Base-by-base conservation (phyloP, 2,113 vertebrate species). In the Orientallactaga bullata region DNA sequence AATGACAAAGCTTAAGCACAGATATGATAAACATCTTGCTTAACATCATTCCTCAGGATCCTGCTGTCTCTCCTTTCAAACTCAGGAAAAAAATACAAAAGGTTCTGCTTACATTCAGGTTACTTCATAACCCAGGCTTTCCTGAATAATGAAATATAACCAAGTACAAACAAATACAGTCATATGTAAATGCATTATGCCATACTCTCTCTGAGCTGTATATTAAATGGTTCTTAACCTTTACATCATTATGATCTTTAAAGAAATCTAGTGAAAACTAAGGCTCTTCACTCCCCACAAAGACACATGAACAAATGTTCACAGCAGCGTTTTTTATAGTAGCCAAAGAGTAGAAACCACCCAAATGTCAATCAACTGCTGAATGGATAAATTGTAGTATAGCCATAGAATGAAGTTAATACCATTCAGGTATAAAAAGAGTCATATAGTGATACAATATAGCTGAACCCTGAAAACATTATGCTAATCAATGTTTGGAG, bases 1-100 rank as follows among this genome's bases (percentile, higher is more conserved):
- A 94, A 93, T 93, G 26, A 92, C 90, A 91, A 93, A 95, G 28
- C 32, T 68, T 30, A 93, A 95, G 68, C n/a, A 90, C n/a, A 80
- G 76, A 88, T 65, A 95, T 74, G 30, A 26, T 94, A 94, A 95
- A 90, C 12, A 92, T 81, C 37, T 92, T 87, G 21, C 78, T n/a
- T 93, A 87, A 85, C 18, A 72, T 93, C n/a, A 85, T 26, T 74
- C 47, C 5, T 88, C 24, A 42, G 37, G 17, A 81, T 69, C 60
- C 63, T 77, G 7, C 79, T 81, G 8, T 92, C 30, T 87, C 39
- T 74, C 89, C 77, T 74, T 76, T 68, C 37, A 95, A 91, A 93
- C 28, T 82, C 39, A 72, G 39, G 39, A 32, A 23, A 63, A 42
- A 92, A 63, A 77, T 60, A 87, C 42, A 91, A 82, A 85, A 58